Percentiles rank a stretch among this genome's conserved stretches.
These are phyloP conservation scores for Dendrocopos noguchii DNA, from an alignment of 2,113 vertebrate genomes.

Conservation along the genomic window DNA sequence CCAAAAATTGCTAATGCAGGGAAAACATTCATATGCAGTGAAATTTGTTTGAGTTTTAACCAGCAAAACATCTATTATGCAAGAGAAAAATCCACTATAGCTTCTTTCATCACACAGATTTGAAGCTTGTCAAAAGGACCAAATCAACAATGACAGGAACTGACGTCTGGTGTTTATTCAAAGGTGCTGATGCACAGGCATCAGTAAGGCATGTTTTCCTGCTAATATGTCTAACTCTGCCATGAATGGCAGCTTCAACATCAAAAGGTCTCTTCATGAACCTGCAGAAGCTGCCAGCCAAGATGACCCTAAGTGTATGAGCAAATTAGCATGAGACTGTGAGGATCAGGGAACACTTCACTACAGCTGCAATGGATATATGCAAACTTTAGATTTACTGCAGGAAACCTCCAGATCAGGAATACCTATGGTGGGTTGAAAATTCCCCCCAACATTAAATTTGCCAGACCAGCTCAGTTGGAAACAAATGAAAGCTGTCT, in stretches of 20 bases:
- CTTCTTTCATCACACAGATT: background rate
- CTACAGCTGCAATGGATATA: background rate
- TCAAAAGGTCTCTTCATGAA: background rate
- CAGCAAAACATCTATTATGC: background rate
- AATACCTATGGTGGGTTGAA: background rate
- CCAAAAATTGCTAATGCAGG: slow-evolving; percentile 27
- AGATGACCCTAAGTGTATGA: background rate
- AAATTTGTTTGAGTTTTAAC: background rate
- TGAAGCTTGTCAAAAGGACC: background rate
- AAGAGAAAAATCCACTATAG: background rate
- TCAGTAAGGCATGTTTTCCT: background rate
- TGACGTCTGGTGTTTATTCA: background rate
- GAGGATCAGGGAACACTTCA: background rate
- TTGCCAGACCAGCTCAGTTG: no score
- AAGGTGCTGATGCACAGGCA: background rate
- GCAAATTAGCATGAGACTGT: background rate
- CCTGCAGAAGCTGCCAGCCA: background rate
- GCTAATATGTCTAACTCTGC: background rate
- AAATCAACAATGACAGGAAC: background rate
- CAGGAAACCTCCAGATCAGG: background rate
- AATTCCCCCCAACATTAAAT: no score
- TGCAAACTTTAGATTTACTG: background rate
- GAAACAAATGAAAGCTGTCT: no score
- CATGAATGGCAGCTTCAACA: background rate
- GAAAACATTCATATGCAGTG: slow-evolving; percentile 3